Evolutionary conservation across 2,113 vertebrate species (phyloP).

Genomic region (Pangasianodon hypophthalmus): DNA sequence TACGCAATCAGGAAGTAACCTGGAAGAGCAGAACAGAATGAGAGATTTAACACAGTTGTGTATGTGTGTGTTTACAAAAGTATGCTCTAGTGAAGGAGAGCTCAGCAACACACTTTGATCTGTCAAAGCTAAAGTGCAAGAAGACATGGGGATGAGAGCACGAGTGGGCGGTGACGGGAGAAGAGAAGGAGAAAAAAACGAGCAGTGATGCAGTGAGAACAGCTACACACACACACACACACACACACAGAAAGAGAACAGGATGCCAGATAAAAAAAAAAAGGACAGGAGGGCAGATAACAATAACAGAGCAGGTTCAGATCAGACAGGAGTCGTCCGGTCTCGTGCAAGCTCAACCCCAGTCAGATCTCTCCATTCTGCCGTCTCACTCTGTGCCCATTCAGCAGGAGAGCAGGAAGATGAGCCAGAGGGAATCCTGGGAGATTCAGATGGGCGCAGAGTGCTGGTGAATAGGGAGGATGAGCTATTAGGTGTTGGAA

Average conservation of each 20-base stretch:
- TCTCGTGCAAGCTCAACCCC: constrained; percentile 1
- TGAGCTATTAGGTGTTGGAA: constrained; percentile 54
- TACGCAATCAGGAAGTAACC: constrained; percentile 40
- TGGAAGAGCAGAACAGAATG: constrained; percentile 27
- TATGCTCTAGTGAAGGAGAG: constrained; percentile 14
- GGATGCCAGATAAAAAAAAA: constrained; percentile 39
- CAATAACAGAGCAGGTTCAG: constrained; percentile 27
- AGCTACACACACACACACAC: not conserved
- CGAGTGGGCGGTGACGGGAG: constrained; percentile 54
- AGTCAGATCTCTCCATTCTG: not conserved
- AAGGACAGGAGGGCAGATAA: constrained; percentile 35
- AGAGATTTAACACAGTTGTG: not conserved
- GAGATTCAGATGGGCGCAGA: constrained; percentile 1
- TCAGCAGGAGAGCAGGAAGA: not conserved
- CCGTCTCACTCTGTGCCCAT: not conserved
- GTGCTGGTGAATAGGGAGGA: constrained; percentile 33
- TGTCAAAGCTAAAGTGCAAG: constrained; percentile 32
- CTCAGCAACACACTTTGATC: constrained; percentile 38
- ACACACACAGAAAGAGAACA: not conserved
- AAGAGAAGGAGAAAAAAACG: constrained; percentile 21
- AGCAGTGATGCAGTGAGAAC: constrained; percentile 22
- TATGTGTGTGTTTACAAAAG: constrained; percentile 21
- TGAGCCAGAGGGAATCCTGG: not conserved
- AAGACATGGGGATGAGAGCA: constrained; percentile 45
- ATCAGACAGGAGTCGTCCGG: constrained; percentile 22